A percentile compares a stretch with the other conserved stretches of the same genome.
Evolutionary conservation across 2,888 invertebrate genomes (phyloP).

Genomic region (Stenolophus ochropezus): DNA sequence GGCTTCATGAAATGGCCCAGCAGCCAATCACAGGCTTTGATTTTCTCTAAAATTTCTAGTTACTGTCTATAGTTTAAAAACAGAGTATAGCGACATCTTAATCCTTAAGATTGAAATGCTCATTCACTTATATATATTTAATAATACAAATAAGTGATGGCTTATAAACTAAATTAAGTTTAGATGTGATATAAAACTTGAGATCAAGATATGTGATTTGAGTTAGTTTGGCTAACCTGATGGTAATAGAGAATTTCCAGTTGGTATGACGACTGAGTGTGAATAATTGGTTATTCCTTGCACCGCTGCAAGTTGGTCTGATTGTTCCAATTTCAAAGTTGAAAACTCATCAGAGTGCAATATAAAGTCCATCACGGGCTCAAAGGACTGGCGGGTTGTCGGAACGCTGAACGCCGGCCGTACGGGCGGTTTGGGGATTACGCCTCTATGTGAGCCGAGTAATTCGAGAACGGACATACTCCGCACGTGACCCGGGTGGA

Average conservation of each 20-base stretch:
- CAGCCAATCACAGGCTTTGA: too few species aligned
- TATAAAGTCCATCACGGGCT: conserved; percentile 54
- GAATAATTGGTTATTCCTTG: not conserved
- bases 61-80: too few species aligned
- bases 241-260: not conserved
- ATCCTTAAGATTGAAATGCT: too few species aligned
- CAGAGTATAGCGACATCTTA: too few species aligned
- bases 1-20: too few species aligned
- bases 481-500: conserved; percentile 2
- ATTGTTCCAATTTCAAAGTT: conserved; percentile 58
- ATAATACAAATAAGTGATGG: too few species aligned
- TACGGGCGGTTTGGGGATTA: not conserved
- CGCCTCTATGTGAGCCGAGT: conserved; percentile 29
- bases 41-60: too few species aligned
- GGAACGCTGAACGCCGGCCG: not conserved
- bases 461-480: conserved; percentile 7
- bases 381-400: conserved; percentile 38
- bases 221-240: too few species aligned
- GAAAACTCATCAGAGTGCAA: conserved; percentile 52
- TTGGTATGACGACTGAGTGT: not conserved
- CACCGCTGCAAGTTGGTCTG: conserved; percentile 10
- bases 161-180: too few species aligned
- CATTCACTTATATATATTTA: too few species aligned
- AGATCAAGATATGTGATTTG: too few species aligned
- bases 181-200: too few species aligned